Evolutionary conservation across 2,113 vertebrate species (phyloP), one percentile per base, ranked within the genome.

Genomic region (Xiphias gladius): DNA sequence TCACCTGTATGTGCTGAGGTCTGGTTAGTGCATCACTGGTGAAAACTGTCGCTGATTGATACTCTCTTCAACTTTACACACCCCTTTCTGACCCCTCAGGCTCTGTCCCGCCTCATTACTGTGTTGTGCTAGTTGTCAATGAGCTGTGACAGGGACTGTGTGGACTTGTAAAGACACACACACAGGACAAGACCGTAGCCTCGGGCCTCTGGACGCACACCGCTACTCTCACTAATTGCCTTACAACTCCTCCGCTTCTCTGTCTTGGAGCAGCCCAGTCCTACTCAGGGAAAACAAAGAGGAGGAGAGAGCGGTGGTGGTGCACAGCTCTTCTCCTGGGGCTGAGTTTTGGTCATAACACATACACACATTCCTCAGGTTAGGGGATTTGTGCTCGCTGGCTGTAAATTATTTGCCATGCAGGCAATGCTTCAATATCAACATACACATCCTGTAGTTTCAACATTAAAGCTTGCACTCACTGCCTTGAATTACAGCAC

Each of bases 171-270:
- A 88, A 92, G 55, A 68, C 50, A 46, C 65, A 74, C 30, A n/a
- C 37, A 59, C 54, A 73, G 76, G 54, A 81, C 64, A 22, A 73
- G 70, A 48, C 59, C 20, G 55, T 46, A 67, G 80, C 80, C 55
- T 35, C 7, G 17, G 72, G 76, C 77, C 59, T 76, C 67, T 75
- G 86, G 83, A 78, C 71, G 62, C 64, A 76, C 90, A 84, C 72
- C 16, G 26, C 82, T 87, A 54, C 84, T 85, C 85, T 80, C 43
- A 11, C 79, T 93, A 92, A 93, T 86, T 91, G 75, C 82, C 32
- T 84, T 41, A 55, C 5, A 55, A 58, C 69, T 71, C 78, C 24
- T 77, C 75, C 50, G 26, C 54, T 46, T 62, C 41, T 72, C 54
- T 30, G 8, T 28, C 52, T 16, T 26, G 10, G 64, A 39, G 30